Base-by-base conservation (phyloP, 2,888 invertebrate genomes). In the Sepiola atlantica region DNA sequence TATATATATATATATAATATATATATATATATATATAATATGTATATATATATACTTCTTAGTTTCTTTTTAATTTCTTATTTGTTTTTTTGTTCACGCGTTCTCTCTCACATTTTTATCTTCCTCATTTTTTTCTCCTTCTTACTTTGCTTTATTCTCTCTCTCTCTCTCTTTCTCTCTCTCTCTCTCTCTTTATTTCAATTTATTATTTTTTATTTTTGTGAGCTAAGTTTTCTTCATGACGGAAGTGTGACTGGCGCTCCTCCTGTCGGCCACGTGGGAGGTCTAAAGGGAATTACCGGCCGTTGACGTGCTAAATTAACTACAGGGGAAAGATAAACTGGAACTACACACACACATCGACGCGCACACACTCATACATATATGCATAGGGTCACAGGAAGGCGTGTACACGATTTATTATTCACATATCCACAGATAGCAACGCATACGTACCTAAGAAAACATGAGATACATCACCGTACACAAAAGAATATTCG, bases 241-340 rank as follows among this genome's bases (percentile, higher is more conserved):
- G 92, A 54, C 92, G 92, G 92, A 92, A 45, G 45, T 45, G 28
- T 35, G 92, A 54, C 92, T 92, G 92, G 24, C 92, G 92, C 92
- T 54, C 92, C 45, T 35, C 35, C 92, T 45, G 28, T 92, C 35
- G 24, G 92, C 92, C 35, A 92, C 35, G 45, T 92, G 92, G 92
- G 92, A 92, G 92, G 92, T 92, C 92, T 54, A 35, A 54, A 54
- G 92, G 35, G 92, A 92, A 92, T 92, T 92, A 92, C 54, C 28
- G 54, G 45, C 92, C 54, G 92, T 54, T 92, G 92, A 92, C 92
- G 54, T 54, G 92, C 45, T 35, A 92, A 92, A 92, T 92, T 92
- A 92, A 54, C 45, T 54, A 54, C 92, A 28, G 45, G 45, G 92
- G 45, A 54, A 91, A 92, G 28, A 54, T 28, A 28, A 35, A 35